Percentiles rank a stretch among this genome's conserved stretches.
Conservation (phyloP, 2,113 vertebrate genomes). For the Pedetes capensis region DNA sequence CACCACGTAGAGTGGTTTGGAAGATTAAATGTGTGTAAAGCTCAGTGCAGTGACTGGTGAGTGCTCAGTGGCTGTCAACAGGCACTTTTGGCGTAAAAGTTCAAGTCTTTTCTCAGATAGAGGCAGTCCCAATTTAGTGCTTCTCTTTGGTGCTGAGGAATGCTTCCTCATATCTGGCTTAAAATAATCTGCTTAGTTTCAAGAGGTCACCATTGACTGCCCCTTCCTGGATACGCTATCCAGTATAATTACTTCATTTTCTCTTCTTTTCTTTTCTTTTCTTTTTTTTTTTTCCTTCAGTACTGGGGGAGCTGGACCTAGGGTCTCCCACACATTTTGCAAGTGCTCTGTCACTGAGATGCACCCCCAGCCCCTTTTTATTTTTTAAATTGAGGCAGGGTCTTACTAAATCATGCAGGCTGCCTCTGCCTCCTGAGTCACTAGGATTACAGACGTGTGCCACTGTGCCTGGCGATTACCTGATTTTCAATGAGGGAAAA, state of each 20-base stretch:
- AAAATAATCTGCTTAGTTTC: background rate
- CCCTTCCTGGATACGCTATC: background rate
- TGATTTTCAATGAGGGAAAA: background rate
- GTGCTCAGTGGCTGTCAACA: background rate
- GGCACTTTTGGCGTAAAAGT: background rate
- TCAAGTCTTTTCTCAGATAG: background rate
- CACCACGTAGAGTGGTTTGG: background rate
- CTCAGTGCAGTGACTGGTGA: background rate
- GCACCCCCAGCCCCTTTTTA: no score
- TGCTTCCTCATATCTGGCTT: background rate
- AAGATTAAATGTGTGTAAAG: background rate
- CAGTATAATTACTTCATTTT: background rate
- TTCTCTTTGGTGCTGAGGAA: background rate
- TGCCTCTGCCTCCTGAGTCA: no score
- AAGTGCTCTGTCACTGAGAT: no score
- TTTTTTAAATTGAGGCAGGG: no score
- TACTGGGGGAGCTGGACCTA: no score
- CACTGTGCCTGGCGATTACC: no score
- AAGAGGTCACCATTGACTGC: background rate
- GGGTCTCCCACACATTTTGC: no score
- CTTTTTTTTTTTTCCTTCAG: no score
- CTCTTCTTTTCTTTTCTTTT: no score
- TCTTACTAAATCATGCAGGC: no score
- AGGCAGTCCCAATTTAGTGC: background rate
- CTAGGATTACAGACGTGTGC: no score